Evolutionary conservation across 2,888 invertebrate species (phyloP).

Genomic region (Pocota personata): DNA sequence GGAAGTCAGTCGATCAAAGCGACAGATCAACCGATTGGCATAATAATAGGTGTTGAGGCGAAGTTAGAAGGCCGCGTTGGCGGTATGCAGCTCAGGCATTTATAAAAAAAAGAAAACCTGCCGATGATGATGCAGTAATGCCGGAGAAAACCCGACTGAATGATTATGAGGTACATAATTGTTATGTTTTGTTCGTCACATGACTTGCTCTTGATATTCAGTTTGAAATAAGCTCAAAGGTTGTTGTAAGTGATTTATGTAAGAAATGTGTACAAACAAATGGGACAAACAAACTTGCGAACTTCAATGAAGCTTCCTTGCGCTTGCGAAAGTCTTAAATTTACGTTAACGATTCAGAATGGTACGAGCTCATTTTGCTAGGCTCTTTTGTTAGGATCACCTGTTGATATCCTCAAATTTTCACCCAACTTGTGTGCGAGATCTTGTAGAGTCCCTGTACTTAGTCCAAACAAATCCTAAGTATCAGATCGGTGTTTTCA

Average conservation of each 20-base stretch:
- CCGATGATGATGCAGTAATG: conserved; percentile 51
- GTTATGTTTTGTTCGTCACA: background rate
- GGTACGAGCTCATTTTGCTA: too few species aligned
- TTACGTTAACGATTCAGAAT: too few species aligned
- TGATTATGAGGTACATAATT: background rate
- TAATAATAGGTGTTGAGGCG: conserved; percentile 56
- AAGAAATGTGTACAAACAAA: background rate
- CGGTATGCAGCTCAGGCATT: conserved; percentile 43
- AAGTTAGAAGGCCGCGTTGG: conserved; percentile 48
- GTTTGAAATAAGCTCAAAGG: background rate
- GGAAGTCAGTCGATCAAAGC: conserved; percentile 51
- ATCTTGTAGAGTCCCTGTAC: too few species aligned
- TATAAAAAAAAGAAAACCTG: conserved; percentile 23
- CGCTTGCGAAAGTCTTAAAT: too few species aligned
- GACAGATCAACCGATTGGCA: conserved; percentile 60
- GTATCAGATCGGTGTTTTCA: too few species aligned
- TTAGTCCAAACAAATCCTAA: too few species aligned
- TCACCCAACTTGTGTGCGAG: too few species aligned
- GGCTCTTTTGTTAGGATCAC: too few species aligned
- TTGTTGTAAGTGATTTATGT: background rate
- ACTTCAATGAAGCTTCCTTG: too few species aligned
- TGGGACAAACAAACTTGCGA: too few species aligned
- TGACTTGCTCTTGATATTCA: background rate
- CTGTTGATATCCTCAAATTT: too few species aligned
- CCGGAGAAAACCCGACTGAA: conserved; percentile 27